Evolutionary conservation across 2,888 invertebrate species (phyloP).

Genomic region (Pachliopta kotzebuea): DNA sequence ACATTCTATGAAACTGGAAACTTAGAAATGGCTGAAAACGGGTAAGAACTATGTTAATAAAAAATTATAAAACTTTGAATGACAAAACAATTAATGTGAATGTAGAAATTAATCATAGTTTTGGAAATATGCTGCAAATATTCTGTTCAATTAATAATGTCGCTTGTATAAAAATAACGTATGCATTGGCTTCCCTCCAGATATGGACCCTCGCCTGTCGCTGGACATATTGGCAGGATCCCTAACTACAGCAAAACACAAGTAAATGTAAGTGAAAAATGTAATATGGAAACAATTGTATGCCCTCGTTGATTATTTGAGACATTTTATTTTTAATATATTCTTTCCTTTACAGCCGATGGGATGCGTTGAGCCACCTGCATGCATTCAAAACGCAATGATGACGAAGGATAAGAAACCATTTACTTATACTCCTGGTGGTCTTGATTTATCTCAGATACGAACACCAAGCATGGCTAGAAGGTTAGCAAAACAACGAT

Average conservation of each 20-base stretch:
- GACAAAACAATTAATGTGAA: not conserved
- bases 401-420: conserved; percentile 98
- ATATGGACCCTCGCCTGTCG: conserved; percentile 57
- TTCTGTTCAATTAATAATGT: conserved; percentile 40
- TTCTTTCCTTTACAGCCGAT: conserved; percentile 63
- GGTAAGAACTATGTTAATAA: conserved; percentile 49
- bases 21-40: conserved; percentile 62
- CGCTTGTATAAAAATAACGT: conserved; percentile 65
- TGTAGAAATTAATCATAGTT: conserved; percentile 3
- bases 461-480: conserved; percentile 94
- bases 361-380: conserved; percentile 86
- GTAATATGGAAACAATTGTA: not conserved
- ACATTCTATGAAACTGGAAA: conserved; percentile 37
- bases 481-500: conserved; percentile 84
- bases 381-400: conserved; percentile 95
- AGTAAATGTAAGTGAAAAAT: conserved; percentile 62
- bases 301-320: not conserved
- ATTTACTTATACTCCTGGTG: conserved; percentile 97
- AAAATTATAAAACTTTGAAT: not conserved
- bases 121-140: conserved; percentile 34
- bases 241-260: conserved; percentile 74
- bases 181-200: conserved; percentile 70
- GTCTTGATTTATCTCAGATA: conserved; percentile 94
- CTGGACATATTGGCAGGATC: conserved; percentile 73
- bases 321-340: not conserved